These are phyloP conservation scores for Agrochola litura DNA, from an alignment of 2,888 invertebrate species.

Conservation along the genomic window DNA sequence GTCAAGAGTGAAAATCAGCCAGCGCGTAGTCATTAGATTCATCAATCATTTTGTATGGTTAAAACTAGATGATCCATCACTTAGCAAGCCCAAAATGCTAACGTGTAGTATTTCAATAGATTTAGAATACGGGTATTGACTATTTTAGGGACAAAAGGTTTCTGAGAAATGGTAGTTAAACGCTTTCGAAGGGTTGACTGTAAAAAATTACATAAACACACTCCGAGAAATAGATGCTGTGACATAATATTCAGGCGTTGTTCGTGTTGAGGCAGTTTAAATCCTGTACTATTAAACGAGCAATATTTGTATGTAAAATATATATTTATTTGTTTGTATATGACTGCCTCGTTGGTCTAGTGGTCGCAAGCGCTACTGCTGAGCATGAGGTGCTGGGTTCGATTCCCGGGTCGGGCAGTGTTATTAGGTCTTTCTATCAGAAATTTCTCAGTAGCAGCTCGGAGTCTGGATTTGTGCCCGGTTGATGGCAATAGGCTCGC, in stretches of 20 bases:
- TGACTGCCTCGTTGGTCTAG: too few species aligned
- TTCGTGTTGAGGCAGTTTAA: neutral
- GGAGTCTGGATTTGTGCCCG: too few species aligned
- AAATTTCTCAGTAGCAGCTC: too few species aligned
- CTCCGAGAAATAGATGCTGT: neutral
- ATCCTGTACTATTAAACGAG: too few species aligned
- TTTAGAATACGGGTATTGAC: neutral
- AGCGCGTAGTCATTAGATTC: constrained; percentile 39
- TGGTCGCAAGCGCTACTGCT: too few species aligned
- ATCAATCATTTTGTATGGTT: constrained; percentile 58
- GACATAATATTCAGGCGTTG: neutral
- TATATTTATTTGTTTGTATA: too few species aligned
- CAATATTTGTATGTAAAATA: too few species aligned
- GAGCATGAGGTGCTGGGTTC: too few species aligned
- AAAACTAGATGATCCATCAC: constrained; percentile 56
- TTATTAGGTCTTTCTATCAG: too few species aligned
- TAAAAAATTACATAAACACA: neutral
- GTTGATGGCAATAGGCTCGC: too few species aligned
- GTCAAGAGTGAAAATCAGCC: constrained; percentile 42
- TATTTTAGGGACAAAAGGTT: neutral
- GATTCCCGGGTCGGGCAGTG: too few species aligned
- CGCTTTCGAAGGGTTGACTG: neutral
- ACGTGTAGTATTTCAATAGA: neutral
- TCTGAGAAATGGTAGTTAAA: neutral
- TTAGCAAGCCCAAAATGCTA: constrained; percentile 26